Evolutionary conservation across 2,113 vertebrate genomes (phyloP).

Genomic region (Eulemur rufifrons): DNA sequence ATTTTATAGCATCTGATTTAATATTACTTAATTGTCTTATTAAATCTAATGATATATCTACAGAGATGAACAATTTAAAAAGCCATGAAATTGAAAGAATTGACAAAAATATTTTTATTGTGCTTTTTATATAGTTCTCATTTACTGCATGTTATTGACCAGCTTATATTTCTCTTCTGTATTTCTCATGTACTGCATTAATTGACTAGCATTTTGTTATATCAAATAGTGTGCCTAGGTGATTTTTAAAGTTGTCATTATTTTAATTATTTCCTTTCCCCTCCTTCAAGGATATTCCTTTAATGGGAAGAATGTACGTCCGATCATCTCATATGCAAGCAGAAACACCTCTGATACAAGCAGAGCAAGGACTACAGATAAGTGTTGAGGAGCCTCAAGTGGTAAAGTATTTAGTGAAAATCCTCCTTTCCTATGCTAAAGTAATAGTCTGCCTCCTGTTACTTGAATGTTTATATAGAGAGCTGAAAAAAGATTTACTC

Average conservation of each 20-base stretch:
- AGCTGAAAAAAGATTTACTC: neutral
- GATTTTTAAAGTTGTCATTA: neutral
- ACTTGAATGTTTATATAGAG: neutral
- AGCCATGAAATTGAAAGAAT: neutral
- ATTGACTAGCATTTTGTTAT: slow-evolving; percentile 12
- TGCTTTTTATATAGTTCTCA: neutral
- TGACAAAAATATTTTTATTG: neutral
- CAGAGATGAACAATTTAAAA: neutral
- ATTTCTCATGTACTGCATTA: neutral
- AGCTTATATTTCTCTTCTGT: neutral
- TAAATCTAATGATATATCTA: slow-evolving; percentile 9
- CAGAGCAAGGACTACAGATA: neutral
- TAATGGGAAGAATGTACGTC: slow-evolving; percentile 9
- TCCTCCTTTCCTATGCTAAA: neutral
- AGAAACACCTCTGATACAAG: neutral
- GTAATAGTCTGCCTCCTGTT: neutral
- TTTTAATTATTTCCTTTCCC: slow-evolving; percentile 38
- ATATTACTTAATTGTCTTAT: neutral
- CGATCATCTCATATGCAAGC: neutral
- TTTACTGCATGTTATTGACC: neutral
- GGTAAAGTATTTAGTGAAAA: slow-evolving; percentile 49
- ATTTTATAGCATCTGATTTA: neutral
- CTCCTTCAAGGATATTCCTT: slow-evolving; percentile 58
- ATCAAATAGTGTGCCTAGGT: neutral
- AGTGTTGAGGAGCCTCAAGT: neutral